Evolutionary conservation across 1,140 invertebrate species (phyloP), one percentile per base, ranked within the genome.

Genomic region (Cydia pomonella): DNA sequence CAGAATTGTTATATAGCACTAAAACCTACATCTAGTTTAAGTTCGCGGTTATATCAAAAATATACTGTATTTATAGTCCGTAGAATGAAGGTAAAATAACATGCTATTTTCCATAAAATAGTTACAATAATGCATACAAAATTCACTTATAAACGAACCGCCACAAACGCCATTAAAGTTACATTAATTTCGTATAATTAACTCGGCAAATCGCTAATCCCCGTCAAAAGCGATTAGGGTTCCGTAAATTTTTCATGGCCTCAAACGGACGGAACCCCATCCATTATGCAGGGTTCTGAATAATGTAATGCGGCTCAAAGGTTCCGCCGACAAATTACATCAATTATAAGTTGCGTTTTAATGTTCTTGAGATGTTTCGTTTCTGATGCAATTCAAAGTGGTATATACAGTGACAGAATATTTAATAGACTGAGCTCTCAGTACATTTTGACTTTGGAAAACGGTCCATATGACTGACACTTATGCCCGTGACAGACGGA

Each of bases 191-290:
- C 53, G 7, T 59, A 23, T 59, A 59, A 59, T 59, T 59, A 59
- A 59, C 53, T 59, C 21, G 1, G 53, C 18, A 59, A 59, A 69
- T 69, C 64, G 33, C 64, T 33, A 69, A 69, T 69, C 64, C 23
- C 27, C 27, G 27, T 38, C 64, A 69, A 69, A 69, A 69, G 27
- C 64, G 64, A 69, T 69, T 69, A 69, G 64, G 63, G 64, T 33
- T 41, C 64, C 64, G 64, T 69, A 18, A n/a, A 69, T 69, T 69
- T 69, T 69, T 69, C 27, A 69, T n/a, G 64, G 33, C 21, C 53
- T 69, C n/a, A 38, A 69, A 38, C 64, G 33, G 63, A 69, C 64
- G 27, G 25, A 12, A 18, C 64, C 63, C 53, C 53, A 59, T 69
- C 27, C 25, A 69, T 69, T 69, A 69, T 69, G 64, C 33, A 69